Evolutionary conservation across 2,888 invertebrate species (phyloP).

Genomic region (Doris montereyensis): DNA sequence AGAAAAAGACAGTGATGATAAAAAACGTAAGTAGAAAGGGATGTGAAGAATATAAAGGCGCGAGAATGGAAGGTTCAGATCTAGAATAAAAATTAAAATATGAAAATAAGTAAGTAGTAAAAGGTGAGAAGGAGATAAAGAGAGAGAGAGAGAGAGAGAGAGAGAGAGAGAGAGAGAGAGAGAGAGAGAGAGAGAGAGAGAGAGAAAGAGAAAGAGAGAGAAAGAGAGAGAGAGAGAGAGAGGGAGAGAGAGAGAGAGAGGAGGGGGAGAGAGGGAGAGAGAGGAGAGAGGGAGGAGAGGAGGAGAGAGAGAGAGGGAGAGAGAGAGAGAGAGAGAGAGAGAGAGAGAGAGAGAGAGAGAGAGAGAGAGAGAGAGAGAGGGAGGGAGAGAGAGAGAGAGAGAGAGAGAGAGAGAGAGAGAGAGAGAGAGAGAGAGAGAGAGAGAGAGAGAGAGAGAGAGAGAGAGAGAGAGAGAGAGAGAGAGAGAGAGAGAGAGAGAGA

Average conservation of each 20-base stretch:
- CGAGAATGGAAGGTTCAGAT: no score
- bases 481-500: neutral
- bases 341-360: neutral
- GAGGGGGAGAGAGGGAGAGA: neutral
- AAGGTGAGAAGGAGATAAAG: no score
- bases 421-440: conserved; percentile 17
- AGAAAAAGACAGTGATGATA: no score
- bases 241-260: neutral
- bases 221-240: no score
- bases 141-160: no score
- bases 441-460: conserved; percentile 20
- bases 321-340: neutral
- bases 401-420: neutral
- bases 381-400: neutral
- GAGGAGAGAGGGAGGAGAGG: neutral
- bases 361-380: neutral
- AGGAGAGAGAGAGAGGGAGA: neutral
- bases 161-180: no score
- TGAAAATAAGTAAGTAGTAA: no score
- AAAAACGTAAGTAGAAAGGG: no score
- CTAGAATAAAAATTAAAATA: no score
- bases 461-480: neutral
- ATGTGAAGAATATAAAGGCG: no score
- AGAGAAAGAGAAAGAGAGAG: no score
- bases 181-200: no score